Evolutionary conservation across 1,140 invertebrate species (phyloP).

Genomic region (Drosophila micromelanica): DNA sequence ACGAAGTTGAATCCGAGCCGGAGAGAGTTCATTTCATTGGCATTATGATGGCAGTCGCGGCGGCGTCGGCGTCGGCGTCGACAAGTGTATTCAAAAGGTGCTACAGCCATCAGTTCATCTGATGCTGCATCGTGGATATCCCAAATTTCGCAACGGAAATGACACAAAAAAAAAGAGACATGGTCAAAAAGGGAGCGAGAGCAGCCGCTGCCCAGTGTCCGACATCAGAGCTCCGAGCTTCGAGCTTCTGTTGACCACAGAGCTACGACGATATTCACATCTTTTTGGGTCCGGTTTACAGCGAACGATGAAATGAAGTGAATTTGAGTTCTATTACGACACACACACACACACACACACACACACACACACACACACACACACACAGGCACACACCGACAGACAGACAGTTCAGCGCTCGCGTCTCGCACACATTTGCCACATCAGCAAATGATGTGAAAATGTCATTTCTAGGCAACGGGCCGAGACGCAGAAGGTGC

Average conservation of each 20-base stretch:
- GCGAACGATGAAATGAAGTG: conserved; percentile 34
- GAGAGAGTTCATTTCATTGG: conserved; percentile 63
- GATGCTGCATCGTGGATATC: conserved; percentile 44
- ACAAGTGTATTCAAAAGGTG: conserved; percentile 52
- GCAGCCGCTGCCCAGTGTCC: conserved; percentile 2
- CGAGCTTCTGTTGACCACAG: conserved; percentile 28
- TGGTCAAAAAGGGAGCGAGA: background rate
- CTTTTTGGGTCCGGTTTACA: conserved; percentile 35
- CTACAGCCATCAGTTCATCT: conserved; percentile 22
- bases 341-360: conserved; percentile 7
- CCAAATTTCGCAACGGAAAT: conserved; percentile 67
- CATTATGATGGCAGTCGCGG: conserved; percentile 62
- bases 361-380: conserved; percentile 1
- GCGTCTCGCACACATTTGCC: conserved; percentile 67
- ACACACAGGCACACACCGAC: background rate
- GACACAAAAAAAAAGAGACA: conserved; percentile 17
- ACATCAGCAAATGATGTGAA: conserved; percentile 82
- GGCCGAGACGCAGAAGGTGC: conserved; percentile 12
- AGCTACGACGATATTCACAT: conserved; percentile 38
- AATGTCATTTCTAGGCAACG: conserved; percentile 75
- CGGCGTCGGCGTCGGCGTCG: conserved; percentile 31
- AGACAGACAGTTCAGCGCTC: conserved; percentile 5
- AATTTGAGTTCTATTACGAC: conserved; percentile 33
- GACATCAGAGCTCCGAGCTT: background rate
- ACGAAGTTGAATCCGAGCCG: conserved; percentile 18